Conservation (phyloP, 2,113 vertebrate genomes). For the Erpornis zantholeuca region DNA sequence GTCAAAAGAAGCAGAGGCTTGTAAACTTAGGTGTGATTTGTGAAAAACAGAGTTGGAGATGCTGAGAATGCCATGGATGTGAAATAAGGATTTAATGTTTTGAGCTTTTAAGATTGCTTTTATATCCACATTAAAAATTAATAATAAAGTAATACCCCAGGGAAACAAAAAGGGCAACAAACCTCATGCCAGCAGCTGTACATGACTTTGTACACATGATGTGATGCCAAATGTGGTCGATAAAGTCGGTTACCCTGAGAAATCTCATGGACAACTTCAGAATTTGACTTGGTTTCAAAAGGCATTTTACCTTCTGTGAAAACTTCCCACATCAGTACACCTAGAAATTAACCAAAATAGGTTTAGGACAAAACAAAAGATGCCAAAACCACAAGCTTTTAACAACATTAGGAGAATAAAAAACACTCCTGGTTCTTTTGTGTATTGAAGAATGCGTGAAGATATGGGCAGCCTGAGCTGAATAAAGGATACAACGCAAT, state of each 20-base stretch:
- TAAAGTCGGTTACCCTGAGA: constrained; percentile 83
- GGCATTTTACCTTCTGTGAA: constrained; percentile 86
- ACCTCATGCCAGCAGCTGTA: constrained; percentile 92
- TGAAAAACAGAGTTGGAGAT: not conserved
- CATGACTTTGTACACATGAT: constrained; percentile 81
- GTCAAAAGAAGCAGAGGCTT: not conserved
- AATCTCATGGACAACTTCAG: constrained; percentile 82
- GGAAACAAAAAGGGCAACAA: not conserved
- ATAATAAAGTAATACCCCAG: not conserved
- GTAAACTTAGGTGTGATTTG: not conserved
- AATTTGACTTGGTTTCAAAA: constrained; percentile 81
- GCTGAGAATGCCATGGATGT: not conserved
- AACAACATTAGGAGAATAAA: not conserved
- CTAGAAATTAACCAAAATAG: constrained; percentile 56
- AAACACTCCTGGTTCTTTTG: not conserved
- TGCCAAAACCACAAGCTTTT: not conserved
- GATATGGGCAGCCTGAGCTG: not conserved
- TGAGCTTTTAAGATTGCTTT: not conserved
- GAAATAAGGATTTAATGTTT: not conserved
- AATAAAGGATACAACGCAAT: not conserved
- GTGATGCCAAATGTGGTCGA: constrained; percentile 77
- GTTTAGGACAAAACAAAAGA: not conserved
- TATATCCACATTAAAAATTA: not conserved
- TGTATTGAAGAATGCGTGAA: not conserved
- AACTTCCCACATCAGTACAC: constrained; percentile 91